Base-by-base conservation (phyloP, 2,797 vertebrate genomes). In the Astyanax mexicanus region DNA sequence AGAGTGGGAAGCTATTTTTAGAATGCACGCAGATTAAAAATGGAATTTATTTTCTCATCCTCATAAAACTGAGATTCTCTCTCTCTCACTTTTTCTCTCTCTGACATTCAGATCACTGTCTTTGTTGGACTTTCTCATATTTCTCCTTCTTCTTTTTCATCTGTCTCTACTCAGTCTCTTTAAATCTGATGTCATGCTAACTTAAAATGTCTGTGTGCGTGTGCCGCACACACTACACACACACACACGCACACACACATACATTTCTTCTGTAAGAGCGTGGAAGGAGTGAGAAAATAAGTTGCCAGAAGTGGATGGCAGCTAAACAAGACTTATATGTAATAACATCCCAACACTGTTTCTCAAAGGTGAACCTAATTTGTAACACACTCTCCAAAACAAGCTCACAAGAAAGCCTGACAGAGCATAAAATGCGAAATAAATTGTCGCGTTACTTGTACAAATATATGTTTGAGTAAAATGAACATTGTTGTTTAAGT, bases 1-100 rank as follows among this genome's bases (percentile, higher is more conserved):
- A 81, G 23, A 47, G 79, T 61, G 68, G 73, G 69, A 84, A 66
- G 79, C 80, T 92, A 92, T 93, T 93, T 93, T 93, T 93, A 93
- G 89, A 84, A 79, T 75, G 81, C 82, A 68, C 79, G 68, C 83
- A 87, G 87, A 90, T 89, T 90, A 86, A 91, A 91, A 87, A 85
- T 87, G 85, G 86, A 92, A 91, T 79, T 62, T 87, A 80, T 88
- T 89, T 84, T 83, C 86, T 89, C 85, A 84, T 91, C 82, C 88
- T 89, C 83, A 84, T 90, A 92, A 90, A 92, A 84, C 79, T 47
- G 81, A 78, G 72, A 76, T 77, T 88, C 73, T 88, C 75, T 77
- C 86, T 61, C 29, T 49, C 12, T 72, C 44, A 54, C 75, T 78
- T 86, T 61, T 29, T 42, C 9, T 69, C 44, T 61, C 77, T 88